phyloP scores from a whole-genome alignment of 2,113 vertebrate species.

The sheep (Ovis aries) region ARS-UI_Ramb_v3.0 NC_056072.1:34484501-34485000 shows the following conservation, averaged over 20 bases:
- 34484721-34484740: not conserved
- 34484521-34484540: not conserved
- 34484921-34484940: not conserved
- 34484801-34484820: not conserved
- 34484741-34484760: not conserved
- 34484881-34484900: not conserved
- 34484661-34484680: not conserved
- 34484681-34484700: not conserved
- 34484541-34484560: not conserved
- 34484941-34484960: not conserved
- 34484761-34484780: not conserved
- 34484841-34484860: not conserved
- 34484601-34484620: not conserved
- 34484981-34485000: not conserved
- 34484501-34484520: not conserved
- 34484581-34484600: not conserved
- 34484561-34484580: not conserved
- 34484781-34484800: not conserved
- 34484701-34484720: not conserved
- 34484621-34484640: not conserved
- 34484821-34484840: not conserved
- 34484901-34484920: not conserved
- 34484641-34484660: not conserved
- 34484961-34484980: not conserved
- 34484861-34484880: not conserved